Base-by-base conservation (phyloP, 2,113 vertebrate species). In the Pungitius pungitius region DNA sequence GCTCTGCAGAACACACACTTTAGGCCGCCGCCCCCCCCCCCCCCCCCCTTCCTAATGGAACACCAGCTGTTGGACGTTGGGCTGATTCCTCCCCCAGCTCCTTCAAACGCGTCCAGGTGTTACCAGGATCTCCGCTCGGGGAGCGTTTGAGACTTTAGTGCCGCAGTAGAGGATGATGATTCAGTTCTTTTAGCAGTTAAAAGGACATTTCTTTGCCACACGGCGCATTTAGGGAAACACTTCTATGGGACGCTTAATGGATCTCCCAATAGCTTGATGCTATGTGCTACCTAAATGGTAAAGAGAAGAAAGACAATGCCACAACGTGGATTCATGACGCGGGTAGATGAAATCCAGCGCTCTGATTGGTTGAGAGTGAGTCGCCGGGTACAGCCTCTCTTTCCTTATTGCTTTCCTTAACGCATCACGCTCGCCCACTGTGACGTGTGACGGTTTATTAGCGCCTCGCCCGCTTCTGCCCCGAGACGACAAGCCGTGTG, bases 41-140 rank as follows among this genome's bases (percentile, higher is more conserved):
- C n/a, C n/a, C 70, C 60, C 26, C 22, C 57, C 22, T 37, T 72
- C 71, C 37, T 73, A 68, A 69, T 67, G 51, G 45, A 80, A 82
- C 60, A 67, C 78, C 88, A 88, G 87, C 83, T 85, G 82, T 82
- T 86, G 86, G 85, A 87, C 84, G 87, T 89, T 89, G 73, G 77
- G 9, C 75, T 79, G 81, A 84, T 75, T 81, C 78, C 71, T 85
- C 83, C 85, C 82, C 8, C n/a, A 9, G 70, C 79, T 86, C 71
- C 47, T 79, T 86, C 86, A 26, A 73, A 27, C 84, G 78, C 79
- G 55, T 83, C 62, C 81, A 85, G 79, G 86, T 84, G 79, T 58
- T 78, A 70, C 70, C 54, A 39, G 47, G 56, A 59, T 77, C 67
- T 79, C 63, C 59, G 63, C 80, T 78, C 9, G 63, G 77, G 70